Percentiles rank a stretch among this genome's conserved stretches.
Conservation (phyloP, 2,888 invertebrate genomes). For the Eupithecia centaureata region DNA sequence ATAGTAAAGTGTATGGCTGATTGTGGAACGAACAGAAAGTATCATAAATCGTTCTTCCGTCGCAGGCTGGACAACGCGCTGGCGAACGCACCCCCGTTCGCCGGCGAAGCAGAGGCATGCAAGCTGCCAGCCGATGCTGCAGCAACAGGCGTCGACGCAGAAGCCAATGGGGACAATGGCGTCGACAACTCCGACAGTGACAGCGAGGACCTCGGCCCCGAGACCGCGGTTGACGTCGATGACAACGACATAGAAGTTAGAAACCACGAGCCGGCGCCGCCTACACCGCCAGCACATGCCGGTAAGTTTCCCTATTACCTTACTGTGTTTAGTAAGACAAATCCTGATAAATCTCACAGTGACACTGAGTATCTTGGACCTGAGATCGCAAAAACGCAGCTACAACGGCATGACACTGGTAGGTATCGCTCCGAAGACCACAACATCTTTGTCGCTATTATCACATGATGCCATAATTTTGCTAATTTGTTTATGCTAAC, state of each 20-base stretch:
- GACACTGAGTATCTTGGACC: conserved; percentile 89
- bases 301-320: conserved; percentile 61
- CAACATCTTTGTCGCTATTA: background rate
- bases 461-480: background rate
- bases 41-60: background rate
- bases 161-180: conserved; percentile 62
- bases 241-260: conserved; percentile 79
- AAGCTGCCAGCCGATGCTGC: conserved; percentile 64
- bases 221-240: conserved; percentile 89
- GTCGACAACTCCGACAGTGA: conserved; percentile 81
- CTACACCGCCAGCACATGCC: conserved; percentile 84
- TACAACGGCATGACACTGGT: conserved; percentile 59
- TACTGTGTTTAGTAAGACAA: no score
- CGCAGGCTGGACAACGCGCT: conserved; percentile 75
- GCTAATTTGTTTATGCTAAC: background rate
- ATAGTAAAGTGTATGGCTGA: background rate
- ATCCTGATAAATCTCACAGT: conserved; percentile 78
- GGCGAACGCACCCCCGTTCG: conserved; percentile 78
- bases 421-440: background rate
- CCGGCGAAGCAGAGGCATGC: conserved; percentile 71
- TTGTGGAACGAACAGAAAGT: background rate
- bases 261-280: conserved; percentile 78
- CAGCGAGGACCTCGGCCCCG: conserved; percentile 89
- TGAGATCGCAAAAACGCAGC: conserved; percentile 90
- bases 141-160: conserved; percentile 53